Conservation (phyloP, 2,888 invertebrate species). For the Drosophila neotestacea region DNA sequence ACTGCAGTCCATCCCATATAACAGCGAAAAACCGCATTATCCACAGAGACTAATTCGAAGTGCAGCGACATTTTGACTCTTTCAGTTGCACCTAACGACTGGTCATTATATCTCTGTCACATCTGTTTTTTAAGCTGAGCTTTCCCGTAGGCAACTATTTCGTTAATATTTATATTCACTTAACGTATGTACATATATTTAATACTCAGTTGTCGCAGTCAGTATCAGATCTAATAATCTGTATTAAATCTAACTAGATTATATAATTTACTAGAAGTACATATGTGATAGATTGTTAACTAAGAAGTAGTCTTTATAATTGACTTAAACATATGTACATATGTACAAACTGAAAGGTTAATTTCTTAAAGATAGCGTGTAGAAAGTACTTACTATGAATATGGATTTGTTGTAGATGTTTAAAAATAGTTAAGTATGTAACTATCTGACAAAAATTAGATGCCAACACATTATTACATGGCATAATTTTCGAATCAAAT, state of each 20-base stretch:
- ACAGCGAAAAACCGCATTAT: slow-evolving; percentile 79
- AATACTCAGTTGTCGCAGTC: not conserved
- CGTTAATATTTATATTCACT: not conserved
- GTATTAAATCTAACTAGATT: not conserved
- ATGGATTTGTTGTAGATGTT: no score
- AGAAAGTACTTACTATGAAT: no score
- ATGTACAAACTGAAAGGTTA: no score
- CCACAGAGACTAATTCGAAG: slow-evolving; percentile 57
- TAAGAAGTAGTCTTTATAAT: not conserved
- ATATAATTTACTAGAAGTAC: not conserved
- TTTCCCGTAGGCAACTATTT: not conserved
- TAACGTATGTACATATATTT: not conserved
- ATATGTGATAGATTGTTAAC: not conserved
- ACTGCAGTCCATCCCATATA: slow-evolving; percentile 84
- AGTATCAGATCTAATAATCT: not conserved
- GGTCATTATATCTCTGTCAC: not conserved
- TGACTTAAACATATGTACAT: no score
- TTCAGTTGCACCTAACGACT: slow-evolving; percentile 22
- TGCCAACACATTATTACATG: no score
- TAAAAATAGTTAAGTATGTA: no score
- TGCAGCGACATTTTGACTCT: slow-evolving; percentile 43
- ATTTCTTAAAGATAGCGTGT: no score
- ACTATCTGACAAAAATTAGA: no score
- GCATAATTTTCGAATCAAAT: no score
- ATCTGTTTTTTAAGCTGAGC: not conserved